Evolutionary conservation across 2,113 vertebrate species (phyloP).

Genomic region (Candoia aspera): DNA sequence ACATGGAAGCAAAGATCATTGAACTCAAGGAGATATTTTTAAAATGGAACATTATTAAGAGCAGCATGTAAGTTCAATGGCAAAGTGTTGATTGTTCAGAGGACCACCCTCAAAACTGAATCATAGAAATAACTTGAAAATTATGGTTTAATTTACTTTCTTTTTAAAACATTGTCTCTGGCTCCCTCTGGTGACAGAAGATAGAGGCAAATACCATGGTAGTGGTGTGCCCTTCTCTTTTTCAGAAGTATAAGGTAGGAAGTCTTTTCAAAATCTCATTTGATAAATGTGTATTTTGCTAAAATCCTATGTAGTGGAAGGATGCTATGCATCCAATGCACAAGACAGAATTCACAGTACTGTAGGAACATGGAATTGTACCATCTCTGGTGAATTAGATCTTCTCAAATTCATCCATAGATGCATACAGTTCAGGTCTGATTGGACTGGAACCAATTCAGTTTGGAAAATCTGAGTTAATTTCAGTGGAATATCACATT

Average conservation of each 20-base stretch:
- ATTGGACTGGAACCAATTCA: background rate
- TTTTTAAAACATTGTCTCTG: background rate
- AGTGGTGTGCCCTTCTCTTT: no score
- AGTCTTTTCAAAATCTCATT: background rate
- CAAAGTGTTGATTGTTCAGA: background rate
- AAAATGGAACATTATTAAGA: background rate
- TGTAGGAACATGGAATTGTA: background rate
- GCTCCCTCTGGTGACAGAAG: constrained; percentile 57
- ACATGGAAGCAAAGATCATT: background rate
- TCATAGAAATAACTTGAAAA: background rate
- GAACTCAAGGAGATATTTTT: background rate
- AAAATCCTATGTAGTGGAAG: no score
- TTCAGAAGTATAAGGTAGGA: background rate
- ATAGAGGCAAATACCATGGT: background rate
- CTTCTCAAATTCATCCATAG: background rate
- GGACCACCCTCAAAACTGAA: no score
- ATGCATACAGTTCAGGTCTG: background rate
- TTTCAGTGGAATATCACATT: background rate
- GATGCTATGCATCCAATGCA: background rate
- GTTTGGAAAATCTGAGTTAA: background rate
- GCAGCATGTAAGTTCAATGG: background rate
- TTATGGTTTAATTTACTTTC: background rate
- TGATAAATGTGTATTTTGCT: background rate
- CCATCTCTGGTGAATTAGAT: background rate
- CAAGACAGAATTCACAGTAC: background rate